Base-by-base conservation (phyloP, 2,113 vertebrate genomes). In the Melierax canorus region DNA sequence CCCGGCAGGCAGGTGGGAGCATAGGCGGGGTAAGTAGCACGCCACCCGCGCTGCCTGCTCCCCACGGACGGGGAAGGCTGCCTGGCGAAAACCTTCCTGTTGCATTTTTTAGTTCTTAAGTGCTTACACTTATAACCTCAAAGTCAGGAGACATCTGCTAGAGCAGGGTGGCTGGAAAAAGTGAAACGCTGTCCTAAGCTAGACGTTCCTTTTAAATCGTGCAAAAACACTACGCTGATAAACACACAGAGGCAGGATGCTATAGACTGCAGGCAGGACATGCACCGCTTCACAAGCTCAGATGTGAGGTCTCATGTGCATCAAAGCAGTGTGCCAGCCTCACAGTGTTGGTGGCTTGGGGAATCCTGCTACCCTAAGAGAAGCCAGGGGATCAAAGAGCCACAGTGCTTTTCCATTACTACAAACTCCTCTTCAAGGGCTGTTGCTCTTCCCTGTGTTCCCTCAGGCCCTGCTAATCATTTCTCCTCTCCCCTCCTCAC, bases 241-340 rank as follows among this genome's bases (percentile, higher is more conserved):
- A 4, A 3, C 23, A 24, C 14, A 6, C 10, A 6, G 51, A 5
- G 16, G 12, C 13, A 12, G 43, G 51, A 39, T 6, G 41, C 30
- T n/a, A 43, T 0, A 58, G 56, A 12, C 51, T 9, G 15, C n/a
- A 4, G 39, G 66, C 32, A 46, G 39, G n/a, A 48, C 45, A 10
- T 2, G 0, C 15, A 0, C 18, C 2, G 10, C 23, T 34, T 32
- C 4, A 1, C 24, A 12, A 11, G 20, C n/a, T 19, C 36, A 8
- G 17, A 2, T 8, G 13, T 1, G 21, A 36, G n/a, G 7, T 14
- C 45, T 22, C 29, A 3, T 5, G 1, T 3, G 9, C 46, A 27
- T 2, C n/a, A 26, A 27, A 21, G 45, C 38, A 19, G 8, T 0
- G 1, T 12, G 5, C 21, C 62, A 32, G 39, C 36, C 8, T 17